Evolutionary conservation across 1,140 invertebrate species (phyloP).

Genomic region (Orchesella cincta): DNA sequence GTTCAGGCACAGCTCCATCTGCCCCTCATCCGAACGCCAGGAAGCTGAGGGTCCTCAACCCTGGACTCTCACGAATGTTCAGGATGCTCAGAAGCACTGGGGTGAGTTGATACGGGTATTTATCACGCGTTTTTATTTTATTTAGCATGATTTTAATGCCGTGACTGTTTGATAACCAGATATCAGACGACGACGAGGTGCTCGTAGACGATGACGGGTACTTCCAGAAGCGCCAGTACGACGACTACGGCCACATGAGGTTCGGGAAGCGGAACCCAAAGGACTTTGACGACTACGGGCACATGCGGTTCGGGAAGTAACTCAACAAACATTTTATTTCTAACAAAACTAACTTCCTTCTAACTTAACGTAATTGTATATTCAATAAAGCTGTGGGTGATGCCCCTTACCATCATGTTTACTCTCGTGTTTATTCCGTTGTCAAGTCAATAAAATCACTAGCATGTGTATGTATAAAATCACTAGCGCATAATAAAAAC

Average conservation of each 20-base stretch:
- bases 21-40: neutral
- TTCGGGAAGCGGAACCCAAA: slow-evolving; percentile 59
- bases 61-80: neutral
- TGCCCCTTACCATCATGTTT: no score
- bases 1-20: neutral
- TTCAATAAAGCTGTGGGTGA: no score
- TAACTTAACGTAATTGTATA: no score
- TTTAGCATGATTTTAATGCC: no score
- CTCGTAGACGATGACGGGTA: slow-evolving; percentile 64
- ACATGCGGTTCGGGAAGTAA: slow-evolving; percentile 65
- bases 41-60: neutral
- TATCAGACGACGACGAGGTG: slow-evolving; percentile 56
- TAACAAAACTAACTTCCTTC: neutral
- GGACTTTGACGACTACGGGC: slow-evolving; percentile 69
- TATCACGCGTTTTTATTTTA: no score
- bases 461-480: no score
- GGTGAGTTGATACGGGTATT: slow-evolving; percentile 41
- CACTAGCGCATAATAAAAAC: no score
- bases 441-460: no score
- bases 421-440: no score
- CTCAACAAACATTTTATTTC: neutral
- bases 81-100: slow-evolving; percentile 13
- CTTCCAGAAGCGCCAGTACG: slow-evolving; percentile 61
- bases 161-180: no score
- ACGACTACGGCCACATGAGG: slow-evolving; percentile 67